Conservation (phyloP, 2,113 vertebrate genomes). For the Sapayoa aenigma region DNA sequence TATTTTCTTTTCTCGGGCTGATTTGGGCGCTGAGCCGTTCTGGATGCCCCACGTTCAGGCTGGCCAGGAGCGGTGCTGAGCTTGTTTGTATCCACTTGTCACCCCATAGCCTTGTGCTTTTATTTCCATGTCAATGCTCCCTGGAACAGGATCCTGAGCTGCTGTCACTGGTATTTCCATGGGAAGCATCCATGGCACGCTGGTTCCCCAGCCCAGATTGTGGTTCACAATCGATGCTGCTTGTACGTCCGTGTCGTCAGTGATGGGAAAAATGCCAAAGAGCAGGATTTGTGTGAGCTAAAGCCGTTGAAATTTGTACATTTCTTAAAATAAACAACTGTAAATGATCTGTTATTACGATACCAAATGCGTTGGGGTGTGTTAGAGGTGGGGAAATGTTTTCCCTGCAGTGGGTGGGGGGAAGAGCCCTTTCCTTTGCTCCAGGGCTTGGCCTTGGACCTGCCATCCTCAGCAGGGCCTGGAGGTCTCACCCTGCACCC, state of each 20-base stretch:
- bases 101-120: background rate
- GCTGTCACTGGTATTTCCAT: constrained; percentile 26
- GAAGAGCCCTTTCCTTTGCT: background rate
- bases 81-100: background rate
- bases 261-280: background rate
- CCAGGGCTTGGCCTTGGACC: background rate
- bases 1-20: background rate
- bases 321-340: constrained; percentile 71
- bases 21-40: background rate
- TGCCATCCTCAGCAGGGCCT: background rate
- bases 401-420: background rate
- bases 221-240: constrained; percentile 49
- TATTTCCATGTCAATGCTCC: background rate
- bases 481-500: background rate
- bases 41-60: background rate
- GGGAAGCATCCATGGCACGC: constrained; percentile 37
- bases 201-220: background rate
- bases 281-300: constrained; percentile 3
- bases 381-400: background rate
- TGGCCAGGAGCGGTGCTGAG: background rate
- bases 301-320: constrained; percentile 53
- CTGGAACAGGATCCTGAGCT: background rate
- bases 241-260: constrained; percentile 57
- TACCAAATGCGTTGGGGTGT: background rate
- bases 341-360: background rate